These are phyloP conservation scores for Anorthoa munda DNA, from an alignment of 2,888 invertebrate species.

Conservation along the genomic window DNA sequence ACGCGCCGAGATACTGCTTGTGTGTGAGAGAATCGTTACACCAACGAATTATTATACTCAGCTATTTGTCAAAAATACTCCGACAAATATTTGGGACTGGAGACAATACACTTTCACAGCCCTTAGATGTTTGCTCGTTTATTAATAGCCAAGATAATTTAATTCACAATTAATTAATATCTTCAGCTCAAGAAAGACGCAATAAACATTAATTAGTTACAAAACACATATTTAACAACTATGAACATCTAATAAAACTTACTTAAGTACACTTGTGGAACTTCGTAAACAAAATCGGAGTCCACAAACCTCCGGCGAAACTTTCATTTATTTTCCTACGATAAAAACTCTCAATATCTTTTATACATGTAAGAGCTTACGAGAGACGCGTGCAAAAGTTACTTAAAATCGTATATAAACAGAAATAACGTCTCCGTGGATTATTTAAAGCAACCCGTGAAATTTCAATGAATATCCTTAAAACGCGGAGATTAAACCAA, in stretches of 20 bases:
- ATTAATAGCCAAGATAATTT: constrained; percentile 24
- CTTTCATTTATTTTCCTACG: constrained; percentile 46
- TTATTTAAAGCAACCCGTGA: constrained; percentile 88
- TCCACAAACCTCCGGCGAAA: constrained; percentile 19
- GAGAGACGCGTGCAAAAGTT: constrained; percentile 63
- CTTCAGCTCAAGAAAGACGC: constrained; percentile 1
- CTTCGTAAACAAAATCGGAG: constrained; percentile 21
- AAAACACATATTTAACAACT: constrained; percentile 44
- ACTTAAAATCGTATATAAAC: constrained; percentile 73
- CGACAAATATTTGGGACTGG: constrained; percentile 71
- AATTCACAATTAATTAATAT: constrained; percentile 35
- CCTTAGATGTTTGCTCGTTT: constrained; percentile 41
- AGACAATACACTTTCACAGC: constrained; percentile 64
- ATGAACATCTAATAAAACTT: constrained; percentile 38
- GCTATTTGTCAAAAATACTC: constrained; percentile 87
- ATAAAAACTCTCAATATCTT: constrained; percentile 61
- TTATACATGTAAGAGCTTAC: constrained; percentile 64
- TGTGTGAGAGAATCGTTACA: constrained; percentile 80
- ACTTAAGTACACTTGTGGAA: constrained; percentile 22
- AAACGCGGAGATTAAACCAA: constrained; percentile 88
- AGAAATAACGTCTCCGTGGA: constrained; percentile 81
- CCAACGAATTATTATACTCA: constrained; percentile 86
- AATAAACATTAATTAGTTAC: constrained; percentile 24
- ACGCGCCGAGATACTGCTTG: constrained; percentile 79
- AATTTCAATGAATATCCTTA: constrained; percentile 89